phyloP scores from a whole-genome alignment of 1,140 invertebrate species.

The Leptinotarsa texana region DNA sequence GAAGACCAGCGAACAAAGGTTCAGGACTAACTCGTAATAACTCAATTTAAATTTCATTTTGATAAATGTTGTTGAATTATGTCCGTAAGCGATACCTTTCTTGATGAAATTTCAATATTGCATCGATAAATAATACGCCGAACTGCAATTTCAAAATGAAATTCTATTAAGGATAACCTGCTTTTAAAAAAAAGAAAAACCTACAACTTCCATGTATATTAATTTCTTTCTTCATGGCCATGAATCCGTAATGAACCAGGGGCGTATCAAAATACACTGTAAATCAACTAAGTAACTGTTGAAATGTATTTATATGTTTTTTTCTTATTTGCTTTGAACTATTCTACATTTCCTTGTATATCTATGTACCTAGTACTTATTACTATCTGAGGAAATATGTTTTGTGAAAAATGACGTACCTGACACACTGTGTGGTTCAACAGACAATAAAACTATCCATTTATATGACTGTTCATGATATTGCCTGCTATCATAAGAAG shows the following conservation, averaged over 20 bases:
- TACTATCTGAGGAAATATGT: too few species aligned
- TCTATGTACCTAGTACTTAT: too few species aligned
- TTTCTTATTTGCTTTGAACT: too few species aligned
- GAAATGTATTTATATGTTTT: too few species aligned
- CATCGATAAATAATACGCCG: not conserved
- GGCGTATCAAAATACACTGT: too few species aligned
- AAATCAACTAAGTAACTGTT: too few species aligned
- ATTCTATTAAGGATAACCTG: slow-evolving; percentile 8
- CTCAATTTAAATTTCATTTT: slow-evolving; percentile 9
- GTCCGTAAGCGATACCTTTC: not conserved
- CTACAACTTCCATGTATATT: slow-evolving; percentile 1
- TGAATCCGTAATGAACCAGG: not conserved
- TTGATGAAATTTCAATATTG: slow-evolving; percentile 8
- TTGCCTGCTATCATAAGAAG: too few species aligned
- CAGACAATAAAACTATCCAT: too few species aligned
- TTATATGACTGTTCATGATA: too few species aligned
- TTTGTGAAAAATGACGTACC: too few species aligned
- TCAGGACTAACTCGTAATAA: not conserved
- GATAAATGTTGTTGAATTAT: slow-evolving; percentile 8
- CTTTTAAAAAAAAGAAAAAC: not conserved
- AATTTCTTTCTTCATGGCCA: not conserved
- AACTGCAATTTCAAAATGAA: slow-evolving; percentile 8
- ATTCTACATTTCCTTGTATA: too few species aligned
- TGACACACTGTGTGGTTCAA: too few species aligned
- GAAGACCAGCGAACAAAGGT: not conserved